These are phyloP conservation scores for Colletes gigas DNA, from an alignment of 1,140 invertebrate genomes.

Conservation along the genomic window DNA sequence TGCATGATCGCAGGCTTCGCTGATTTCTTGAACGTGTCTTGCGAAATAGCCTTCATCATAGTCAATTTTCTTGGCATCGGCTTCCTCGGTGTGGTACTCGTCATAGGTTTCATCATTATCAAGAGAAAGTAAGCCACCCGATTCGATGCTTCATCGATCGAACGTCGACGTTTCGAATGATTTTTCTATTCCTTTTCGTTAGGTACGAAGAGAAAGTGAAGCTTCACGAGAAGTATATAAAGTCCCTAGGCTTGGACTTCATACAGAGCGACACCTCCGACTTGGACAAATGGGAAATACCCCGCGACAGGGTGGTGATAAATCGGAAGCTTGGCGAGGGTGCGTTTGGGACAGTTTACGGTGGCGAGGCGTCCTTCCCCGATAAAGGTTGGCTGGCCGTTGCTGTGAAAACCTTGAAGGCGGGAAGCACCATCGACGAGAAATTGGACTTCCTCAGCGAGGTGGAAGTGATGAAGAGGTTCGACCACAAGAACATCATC, in stretches of 20 bases:
- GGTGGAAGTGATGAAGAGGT: constrained; percentile 95
- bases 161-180: too few species aligned
- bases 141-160: background rate
- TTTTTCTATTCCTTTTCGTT: background rate
- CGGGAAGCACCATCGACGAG: constrained; percentile 90
- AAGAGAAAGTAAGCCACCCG: constrained; percentile 83
- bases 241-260: constrained; percentile 86
- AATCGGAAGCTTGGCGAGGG: constrained; percentile 93
- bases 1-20: constrained; percentile 87
- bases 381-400: constrained; percentile 91
- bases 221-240: constrained; percentile 87
- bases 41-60: constrained; percentile 87
- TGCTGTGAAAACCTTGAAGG: constrained; percentile 95
- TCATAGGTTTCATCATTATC: constrained; percentile 85
- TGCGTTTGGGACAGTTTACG: constrained; percentile 94
- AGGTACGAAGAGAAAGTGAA: constrained; percentile 88
- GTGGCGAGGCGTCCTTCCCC: constrained; percentile 89
- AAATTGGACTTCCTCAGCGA: constrained; percentile 97
- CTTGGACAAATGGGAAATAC: constrained; percentile 93
- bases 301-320: constrained; percentile 92
- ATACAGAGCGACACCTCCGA: constrained; percentile 79
- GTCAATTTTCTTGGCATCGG: constrained; percentile 87
- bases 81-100: constrained; percentile 83
- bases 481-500: constrained; percentile 95
- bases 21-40: constrained; percentile 84